These are phyloP conservation scores for Epizoanthus illoricatus DNA, from an alignment of 92 coral and sea anemone species.

Conservation along the genomic window DNA sequence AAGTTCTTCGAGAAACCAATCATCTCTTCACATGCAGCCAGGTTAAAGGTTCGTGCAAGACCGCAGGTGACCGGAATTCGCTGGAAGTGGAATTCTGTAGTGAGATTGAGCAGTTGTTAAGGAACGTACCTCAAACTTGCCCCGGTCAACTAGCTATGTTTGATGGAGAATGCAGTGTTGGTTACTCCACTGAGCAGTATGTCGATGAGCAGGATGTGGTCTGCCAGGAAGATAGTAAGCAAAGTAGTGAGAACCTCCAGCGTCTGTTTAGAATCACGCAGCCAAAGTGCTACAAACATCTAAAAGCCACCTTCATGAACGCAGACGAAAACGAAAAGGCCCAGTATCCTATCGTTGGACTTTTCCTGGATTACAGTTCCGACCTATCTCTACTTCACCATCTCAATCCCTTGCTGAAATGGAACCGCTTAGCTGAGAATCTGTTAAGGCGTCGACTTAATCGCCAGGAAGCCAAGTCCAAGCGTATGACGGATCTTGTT, in stretches of 20 bases:
- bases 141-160: not conserved
- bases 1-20: slow-evolving; percentile 52
- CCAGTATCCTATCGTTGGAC: slow-evolving; percentile 72
- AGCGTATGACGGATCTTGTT: slow-evolving; percentile 72
- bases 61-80: slow-evolving; percentile 3
- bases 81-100: slow-evolving; percentile 23
- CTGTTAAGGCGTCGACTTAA: slow-evolving; percentile 75
- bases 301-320: slow-evolving; percentile 61
- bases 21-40: slow-evolving; percentile 47
- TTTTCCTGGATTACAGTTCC: slow-evolving; percentile 72
- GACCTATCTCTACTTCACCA: slow-evolving; percentile 61
- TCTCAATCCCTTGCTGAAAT: slow-evolving; percentile 63
- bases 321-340: slow-evolving; percentile 46
- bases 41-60: slow-evolving; percentile 18
- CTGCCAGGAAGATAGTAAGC: slow-evolving; percentile 31
- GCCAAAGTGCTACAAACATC: slow-evolving; percentile 63
- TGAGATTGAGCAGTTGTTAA: slow-evolving; percentile 3
- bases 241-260: slow-evolving; percentile 56
- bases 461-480: slow-evolving; percentile 62
- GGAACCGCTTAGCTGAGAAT: slow-evolving; percentile 73
- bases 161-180: not conserved
- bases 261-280: slow-evolving; percentile 70
- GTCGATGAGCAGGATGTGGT: slow-evolving; percentile 69
- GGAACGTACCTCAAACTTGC: not conserved
- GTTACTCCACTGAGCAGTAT: slow-evolving; percentile 22